Percentiles rank a stretch among this genome's conserved stretches.
phyloP scores from a whole-genome alignment of 2,888 invertebrate species.

The Cerastis rubricosa region DNA sequence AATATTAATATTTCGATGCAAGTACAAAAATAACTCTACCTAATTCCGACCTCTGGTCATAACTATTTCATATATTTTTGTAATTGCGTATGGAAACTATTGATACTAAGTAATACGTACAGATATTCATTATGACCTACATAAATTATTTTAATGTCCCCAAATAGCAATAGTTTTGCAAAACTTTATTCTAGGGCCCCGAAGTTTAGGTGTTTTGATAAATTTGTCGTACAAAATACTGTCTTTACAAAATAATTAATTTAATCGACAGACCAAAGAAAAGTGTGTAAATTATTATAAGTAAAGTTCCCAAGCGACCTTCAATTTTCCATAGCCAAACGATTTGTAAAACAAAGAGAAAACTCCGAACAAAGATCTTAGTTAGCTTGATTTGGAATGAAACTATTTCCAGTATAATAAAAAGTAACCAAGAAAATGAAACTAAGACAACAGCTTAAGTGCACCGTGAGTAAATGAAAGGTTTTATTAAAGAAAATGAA shows the following conservation, averaged over 20 bases:
- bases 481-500: slow-evolving; percentile 33
- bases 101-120: too few species aligned
- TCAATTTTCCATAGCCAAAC: slow-evolving; percentile 27
- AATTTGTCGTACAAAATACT: neutral
- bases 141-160: too few species aligned
- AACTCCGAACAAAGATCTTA: slow-evolving; percentile 34
- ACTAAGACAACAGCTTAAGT: slow-evolving; percentile 21
- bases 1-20: too few species aligned
- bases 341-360: slow-evolving; percentile 37
- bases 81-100: too few species aligned
- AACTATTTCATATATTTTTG: too few species aligned
- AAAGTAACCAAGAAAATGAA: slow-evolving; percentile 38
- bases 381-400: slow-evolving; percentile 29
- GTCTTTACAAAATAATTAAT: too few species aligned
- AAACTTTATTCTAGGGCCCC: too few species aligned
- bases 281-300: neutral
- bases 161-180: too few species aligned
- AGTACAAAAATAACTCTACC: too few species aligned
- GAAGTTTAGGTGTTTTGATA: neutral
- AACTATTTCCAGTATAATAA: slow-evolving; percentile 37
- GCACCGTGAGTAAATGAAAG: slow-evolving; percentile 27
- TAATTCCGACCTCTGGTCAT: too few species aligned
- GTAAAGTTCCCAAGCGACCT: slow-evolving; percentile 15
- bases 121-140: too few species aligned
- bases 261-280: neutral